Evolutionary conservation across 1,140 invertebrate species (phyloP), one percentile per base, ranked within the genome.

Genomic region (Ceratina australensis): DNA sequence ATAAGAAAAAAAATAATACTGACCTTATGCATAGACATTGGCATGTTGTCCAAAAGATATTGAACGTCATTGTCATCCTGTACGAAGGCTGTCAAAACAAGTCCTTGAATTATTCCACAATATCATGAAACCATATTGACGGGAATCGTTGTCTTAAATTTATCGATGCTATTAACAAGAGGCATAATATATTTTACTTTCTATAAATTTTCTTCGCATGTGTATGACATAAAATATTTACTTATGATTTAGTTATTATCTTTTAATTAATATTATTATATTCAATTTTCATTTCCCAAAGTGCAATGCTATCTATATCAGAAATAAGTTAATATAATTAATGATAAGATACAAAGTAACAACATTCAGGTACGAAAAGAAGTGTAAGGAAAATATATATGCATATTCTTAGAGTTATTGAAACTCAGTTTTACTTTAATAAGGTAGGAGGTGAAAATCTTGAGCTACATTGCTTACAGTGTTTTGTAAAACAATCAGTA

Each of bases 31-130:
- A 94, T 90, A 81, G 93, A 91, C 85, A 94, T 91, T 74, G 93
- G 93, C 89, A 94, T 91, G 79, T 91, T 94, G 90, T 95, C 95
- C 87, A 94, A 93, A 88, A 95, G 92, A 88, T 95, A 95, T 86
- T 94, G 93, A 80, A 95, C 93, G 85, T 95, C 94, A 87, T 94
- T 94, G 88, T 95, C 94, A 90, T 94, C 94, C 89, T 95, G 94
- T 81, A 95, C 94, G 87, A 95, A 95, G 79, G 93, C 95, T 95
- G 91, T 76, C 94, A 94, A 80, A 78, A 68, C 69, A 54, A 10
- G 33, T 42, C 13, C 7, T 79, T 76, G 69, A 50, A 85, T 47
- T 49, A 61, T 16, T 54, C 60, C 50, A 79, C 15, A 65, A 64
- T 72, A 67, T 42, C 47, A 56, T 12, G 64, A 75, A 61, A 33